These are phyloP conservation scores for Melitaea athalia DNA, from an alignment of 2,888 invertebrate species.

Conservation along the genomic window DNA sequence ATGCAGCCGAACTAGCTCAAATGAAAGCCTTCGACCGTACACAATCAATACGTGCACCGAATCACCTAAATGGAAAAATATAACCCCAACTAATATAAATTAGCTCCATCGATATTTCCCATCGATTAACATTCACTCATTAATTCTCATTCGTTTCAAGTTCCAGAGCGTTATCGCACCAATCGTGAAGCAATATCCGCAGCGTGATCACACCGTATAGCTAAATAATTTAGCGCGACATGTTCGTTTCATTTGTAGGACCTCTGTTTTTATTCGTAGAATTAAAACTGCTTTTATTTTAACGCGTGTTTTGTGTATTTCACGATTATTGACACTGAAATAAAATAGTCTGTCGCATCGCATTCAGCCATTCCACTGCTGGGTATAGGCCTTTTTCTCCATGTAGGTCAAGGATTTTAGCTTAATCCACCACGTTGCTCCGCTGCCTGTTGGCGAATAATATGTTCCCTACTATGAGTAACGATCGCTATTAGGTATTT, in stretches of 20 bases:
- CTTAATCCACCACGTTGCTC: no score
- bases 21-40: no score
- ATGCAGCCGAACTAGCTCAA: no score
- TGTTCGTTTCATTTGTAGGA: conserved; percentile 1
- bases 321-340: not conserved
- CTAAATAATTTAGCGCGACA: not conserved
- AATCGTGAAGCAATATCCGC: conserved; percentile 22
- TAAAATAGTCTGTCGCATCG: no score
- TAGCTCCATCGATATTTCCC: not conserved
- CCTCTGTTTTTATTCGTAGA: not conserved
- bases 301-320: not conserved
- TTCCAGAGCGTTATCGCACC: conserved; percentile 3
- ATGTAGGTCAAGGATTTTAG: no score
- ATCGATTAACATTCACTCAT: not conserved
- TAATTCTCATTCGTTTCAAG: not conserved
- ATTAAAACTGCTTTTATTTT: not conserved
- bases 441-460: no score
- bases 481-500: no score
- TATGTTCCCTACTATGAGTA: no score
- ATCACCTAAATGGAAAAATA: not conserved
- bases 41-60: no score
- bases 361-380: no score
- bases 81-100: not conserved
- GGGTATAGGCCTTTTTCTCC: no score
- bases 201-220: conserved; percentile 4